Base-by-base conservation (phyloP, 2,113 vertebrate species). In the Tamias sibiricus region DNA sequence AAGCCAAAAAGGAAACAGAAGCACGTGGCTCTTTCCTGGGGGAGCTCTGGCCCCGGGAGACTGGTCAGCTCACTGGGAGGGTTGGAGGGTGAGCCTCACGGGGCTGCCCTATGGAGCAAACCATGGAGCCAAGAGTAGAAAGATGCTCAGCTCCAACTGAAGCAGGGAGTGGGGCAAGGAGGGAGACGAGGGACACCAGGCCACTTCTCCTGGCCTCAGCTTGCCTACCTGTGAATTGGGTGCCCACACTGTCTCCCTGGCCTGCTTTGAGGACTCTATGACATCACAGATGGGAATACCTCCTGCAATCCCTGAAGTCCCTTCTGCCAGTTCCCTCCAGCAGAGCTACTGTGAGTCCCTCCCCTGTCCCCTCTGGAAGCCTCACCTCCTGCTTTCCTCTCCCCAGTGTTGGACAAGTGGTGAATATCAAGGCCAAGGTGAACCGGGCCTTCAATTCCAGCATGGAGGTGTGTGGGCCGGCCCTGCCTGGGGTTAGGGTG, bases 361-460 rank as follows among this genome's bases (percentile, higher is more conserved):
- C 68, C 37, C 49, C 26, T 40, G 35, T 5, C 20, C 57, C 54
- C 17, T 37, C n/a, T 49, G 49, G 54, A 86, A 85, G 77, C 62
- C 89, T 96, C 26, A 96, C 71, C 9, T 95, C 64, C 20, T 95
- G 83, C 89, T 95, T 93, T 96, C 95, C 88, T 88, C 97, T 98
- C 95, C 97, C 59, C 97, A 99, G 99, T 0, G 99, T 99, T 0
- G 99, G 99, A 91, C 99, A 99, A 66, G 99, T 99, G 54, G 99
- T 99, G 96, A 99, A 99, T 98, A 99, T 99, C 98, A 99, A 99
- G 98, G 99, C 99, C 95, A 99, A 99, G 98, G 99, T 99, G 98
- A 99, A 99, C 98, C 98, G 99, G 98, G 99, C 99, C 94, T 99
- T 99, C 97, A 99, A 99, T 66, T 99, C 99, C 91, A 99, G 99